Evolutionary conservation across 2,113 vertebrate species (phyloP), one percentile per base, ranked within the genome.

Genomic region (Columba janthina): DNA sequence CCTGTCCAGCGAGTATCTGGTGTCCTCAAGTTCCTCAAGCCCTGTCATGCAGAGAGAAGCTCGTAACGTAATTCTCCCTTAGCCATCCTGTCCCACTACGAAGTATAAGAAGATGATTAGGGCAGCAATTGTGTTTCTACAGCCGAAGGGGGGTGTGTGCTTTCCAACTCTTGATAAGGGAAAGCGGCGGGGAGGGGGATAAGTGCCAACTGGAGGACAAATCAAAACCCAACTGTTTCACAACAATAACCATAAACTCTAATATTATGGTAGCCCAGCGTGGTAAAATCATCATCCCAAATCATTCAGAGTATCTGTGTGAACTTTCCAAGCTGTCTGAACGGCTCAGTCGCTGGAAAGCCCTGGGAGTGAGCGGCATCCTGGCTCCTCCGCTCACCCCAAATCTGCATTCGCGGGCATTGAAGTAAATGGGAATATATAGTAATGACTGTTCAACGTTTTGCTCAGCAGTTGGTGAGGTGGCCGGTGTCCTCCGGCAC

Each of bases 21-120:
- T 38, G 44, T 54, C 21, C 31, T 44, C 21, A 46, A 20, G 22
- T 34, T 61, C 67, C 54, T 24, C 42, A 42, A 42, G 42, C 42
- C 42, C 42, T 6, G 40, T 81, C 2, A 0, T 19, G 26, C 32
- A 42, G 38, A 58, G 67, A 34, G 66, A 60, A 56, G 58, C 0
- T 0, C 1, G 0, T 36, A 21, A 60, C 0, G 2, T 50, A 51
- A 4, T 34, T 62, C 50, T 26, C 29, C 13, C 16, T 7, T 62
- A 24, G 14, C 28, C 69, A 48, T 50, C 60, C 60, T 22, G 22
- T 56, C 62, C 26, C 32, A 8, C 50, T 42, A 42, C 15, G 42
- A 42, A 42, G 42, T 15, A 42, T 42, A 42, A 36, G 29, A 53
- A 89, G 62, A 42, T 85, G 17, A 26, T 24, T 0, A 53, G 57